A percentile compares a stretch with the other conserved stretches of the same genome.
phyloP scores from a whole-genome alignment of 2,888 invertebrate genomes.

The Zootermopsis nevadensis region DNA sequence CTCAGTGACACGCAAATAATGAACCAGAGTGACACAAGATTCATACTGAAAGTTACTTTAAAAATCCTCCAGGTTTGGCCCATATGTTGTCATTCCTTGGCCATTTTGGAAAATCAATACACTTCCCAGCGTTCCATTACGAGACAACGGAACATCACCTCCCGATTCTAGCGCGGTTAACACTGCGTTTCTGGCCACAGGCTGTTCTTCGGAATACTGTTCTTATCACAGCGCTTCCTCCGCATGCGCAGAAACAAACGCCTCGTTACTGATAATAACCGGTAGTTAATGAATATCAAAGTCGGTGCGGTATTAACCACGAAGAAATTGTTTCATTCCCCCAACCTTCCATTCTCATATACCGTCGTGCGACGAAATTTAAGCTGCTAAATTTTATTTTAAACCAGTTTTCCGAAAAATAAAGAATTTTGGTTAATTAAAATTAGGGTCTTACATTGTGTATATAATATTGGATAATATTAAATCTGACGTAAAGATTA shows the following conservation, averaged over 20 bases:
- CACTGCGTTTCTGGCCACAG: slow-evolving; percentile 11
- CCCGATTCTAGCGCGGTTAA: background rate
- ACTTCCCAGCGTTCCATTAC: slow-evolving; percentile 26
- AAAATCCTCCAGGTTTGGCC: slow-evolving; percentile 25
- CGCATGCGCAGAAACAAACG: background rate
- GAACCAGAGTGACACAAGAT: slow-evolving; percentile 30
- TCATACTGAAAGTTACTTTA: slow-evolving; percentile 39
- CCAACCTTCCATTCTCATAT: too few relatives aligned
- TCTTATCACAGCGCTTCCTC: slow-evolving; percentile 17
- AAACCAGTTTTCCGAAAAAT: too few relatives aligned
- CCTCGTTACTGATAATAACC: background rate
- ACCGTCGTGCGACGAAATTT: too few relatives aligned
- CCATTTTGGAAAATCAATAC: slow-evolving; percentile 48
- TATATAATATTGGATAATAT: too few relatives aligned
- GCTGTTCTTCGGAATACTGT: background rate
- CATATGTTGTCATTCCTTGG: slow-evolving; percentile 48
- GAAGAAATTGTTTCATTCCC: too few relatives aligned
- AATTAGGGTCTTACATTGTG: too few relatives aligned
- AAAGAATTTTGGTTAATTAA: too few relatives aligned
- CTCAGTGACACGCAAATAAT: background rate
- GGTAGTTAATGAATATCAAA: background rate
- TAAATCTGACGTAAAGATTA: too few relatives aligned
- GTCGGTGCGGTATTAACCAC: too few relatives aligned
- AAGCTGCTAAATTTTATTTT: too few relatives aligned
- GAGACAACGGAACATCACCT: slow-evolving; percentile 21